Evolutionary conservation across 2,797 vertebrate genomes (phyloP).

Genomic region (Myotis findleyi): DNA sequence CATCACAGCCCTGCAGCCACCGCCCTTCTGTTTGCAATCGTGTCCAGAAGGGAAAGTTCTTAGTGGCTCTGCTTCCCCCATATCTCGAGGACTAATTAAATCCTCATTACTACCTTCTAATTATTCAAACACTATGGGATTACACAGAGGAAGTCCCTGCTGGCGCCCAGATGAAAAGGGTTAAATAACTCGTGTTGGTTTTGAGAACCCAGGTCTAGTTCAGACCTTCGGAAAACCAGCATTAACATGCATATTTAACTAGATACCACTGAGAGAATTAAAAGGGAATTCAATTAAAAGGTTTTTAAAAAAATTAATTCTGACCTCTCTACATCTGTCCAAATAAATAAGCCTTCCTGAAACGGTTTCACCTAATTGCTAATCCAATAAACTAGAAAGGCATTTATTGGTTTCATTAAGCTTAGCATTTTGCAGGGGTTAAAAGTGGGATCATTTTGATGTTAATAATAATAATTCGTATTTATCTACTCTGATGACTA

Average conservation of each 20-base stretch:
- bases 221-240: constrained; percentile 87
- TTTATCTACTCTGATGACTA: constrained; percentile 64
- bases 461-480: constrained; percentile 77
- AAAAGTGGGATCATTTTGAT: constrained; percentile 83
- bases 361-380: constrained; percentile 85
- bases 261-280: constrained; percentile 88
- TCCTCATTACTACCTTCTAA: constrained; percentile 89
- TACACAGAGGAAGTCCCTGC: constrained; percentile 83
- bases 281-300: constrained; percentile 90
- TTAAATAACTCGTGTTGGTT: constrained; percentile 88
- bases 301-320: constrained; percentile 89
- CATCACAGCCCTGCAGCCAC: constrained; percentile 79
- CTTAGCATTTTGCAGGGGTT: constrained; percentile 82
- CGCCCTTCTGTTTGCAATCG: constrained; percentile 78
- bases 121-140: constrained; percentile 87
- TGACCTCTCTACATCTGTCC: constrained; percentile 89
- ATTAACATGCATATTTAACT: constrained; percentile 89
- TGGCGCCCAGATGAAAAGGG: constrained; percentile 88
- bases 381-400: constrained; percentile 82
- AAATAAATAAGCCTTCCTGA: constrained; percentile 89
- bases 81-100: constrained; percentile 91
- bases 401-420: constrained; percentile 87
- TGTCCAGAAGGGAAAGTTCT: constrained; percentile 85
- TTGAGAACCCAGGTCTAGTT: constrained; percentile 85
- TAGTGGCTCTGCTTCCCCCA: constrained; percentile 84